Percentiles rank a stretch among this genome's conserved stretches.
Conservation (phyloP, 2,888 invertebrate genomes). For the Machimus atricapillus region DNA sequence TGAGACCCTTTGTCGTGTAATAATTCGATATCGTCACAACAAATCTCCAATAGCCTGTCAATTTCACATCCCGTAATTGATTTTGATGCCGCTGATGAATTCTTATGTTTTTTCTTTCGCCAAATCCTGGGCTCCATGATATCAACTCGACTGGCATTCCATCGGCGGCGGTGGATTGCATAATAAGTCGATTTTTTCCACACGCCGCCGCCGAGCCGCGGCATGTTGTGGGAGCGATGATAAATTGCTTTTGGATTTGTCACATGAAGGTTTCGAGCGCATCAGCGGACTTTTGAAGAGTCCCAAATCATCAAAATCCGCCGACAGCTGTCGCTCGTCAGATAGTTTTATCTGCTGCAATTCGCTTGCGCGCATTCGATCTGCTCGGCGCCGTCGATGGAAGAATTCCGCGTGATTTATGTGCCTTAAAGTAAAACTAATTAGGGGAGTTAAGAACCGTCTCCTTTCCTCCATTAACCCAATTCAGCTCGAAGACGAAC, state of each 20-base stretch:
- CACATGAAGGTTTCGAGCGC: conserved; percentile 6
- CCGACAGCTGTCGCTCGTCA: conserved; percentile 12
- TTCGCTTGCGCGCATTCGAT: background rate
- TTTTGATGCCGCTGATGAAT: conserved; percentile 18
- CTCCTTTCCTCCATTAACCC: background rate
- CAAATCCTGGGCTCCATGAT: background rate
- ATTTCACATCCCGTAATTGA: conserved; percentile 17
- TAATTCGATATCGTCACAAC: background rate
- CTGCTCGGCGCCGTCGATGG: background rate
- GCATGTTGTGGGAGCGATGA: conserved; percentile 14
- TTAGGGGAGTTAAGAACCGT: background rate
- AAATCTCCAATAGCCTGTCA: conserved; percentile 9
- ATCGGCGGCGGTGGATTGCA: background rate
- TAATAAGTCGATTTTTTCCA: background rate
- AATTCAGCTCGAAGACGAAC: background rate
- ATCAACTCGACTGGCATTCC: background rate
- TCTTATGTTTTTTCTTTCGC: background rate
- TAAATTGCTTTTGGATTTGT: conserved; percentile 12
- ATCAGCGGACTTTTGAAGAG: conserved; percentile 17
- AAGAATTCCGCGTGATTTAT: background rate
- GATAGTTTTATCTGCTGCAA: background rate
- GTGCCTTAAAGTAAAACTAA: background rate
- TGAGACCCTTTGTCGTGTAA: background rate
- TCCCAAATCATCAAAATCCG: background rate
- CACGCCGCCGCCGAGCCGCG: background rate